phyloP scores from a whole-genome alignment of 2,113 vertebrate species.

The Syngnathus typhle region DNA sequence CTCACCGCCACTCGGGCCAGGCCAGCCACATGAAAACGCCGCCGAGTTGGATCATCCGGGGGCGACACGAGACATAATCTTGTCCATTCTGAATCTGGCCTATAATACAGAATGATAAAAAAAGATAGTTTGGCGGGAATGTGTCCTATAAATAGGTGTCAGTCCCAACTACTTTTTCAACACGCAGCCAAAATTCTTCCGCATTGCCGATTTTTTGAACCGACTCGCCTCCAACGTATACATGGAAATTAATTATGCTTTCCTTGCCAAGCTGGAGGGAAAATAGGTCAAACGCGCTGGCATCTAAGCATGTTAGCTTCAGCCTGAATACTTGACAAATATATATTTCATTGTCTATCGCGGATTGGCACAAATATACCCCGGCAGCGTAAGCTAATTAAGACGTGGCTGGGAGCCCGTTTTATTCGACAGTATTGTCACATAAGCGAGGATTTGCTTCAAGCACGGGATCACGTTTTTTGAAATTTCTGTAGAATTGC shows the following conservation, averaged over 20 bases:
- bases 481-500: too few relatives aligned
- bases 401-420: conserved; percentile 1
- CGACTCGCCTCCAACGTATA: not conserved
- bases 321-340: conserved; percentile 7
- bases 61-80: conserved; percentile 44
- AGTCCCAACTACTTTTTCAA: not conserved
- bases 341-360: conserved; percentile 11
- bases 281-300: conserved; percentile 8
- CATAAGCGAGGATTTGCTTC: not conserved
- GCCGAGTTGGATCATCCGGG: conserved; percentile 54
- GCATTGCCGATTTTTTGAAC: not conserved
- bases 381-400: conserved; percentile 5
- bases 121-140: not conserved
- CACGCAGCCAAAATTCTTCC: not conserved
- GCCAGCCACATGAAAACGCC: conserved; percentile 52
- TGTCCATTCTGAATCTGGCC: conserved; percentile 25
- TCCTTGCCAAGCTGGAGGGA: conserved; percentile 7
- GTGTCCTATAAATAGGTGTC: not conserved
- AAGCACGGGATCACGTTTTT: not conserved
- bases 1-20: conserved; percentile 33
- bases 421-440: conserved; percentile 1
- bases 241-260: conserved; percentile 10
- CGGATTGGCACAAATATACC: conserved; percentile 9
- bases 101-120: too few relatives aligned
- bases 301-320: conserved; percentile 9